phyloP scores from a whole-genome alignment of 2,113 vertebrate species.

The Peromyscus leucopus region DNA sequence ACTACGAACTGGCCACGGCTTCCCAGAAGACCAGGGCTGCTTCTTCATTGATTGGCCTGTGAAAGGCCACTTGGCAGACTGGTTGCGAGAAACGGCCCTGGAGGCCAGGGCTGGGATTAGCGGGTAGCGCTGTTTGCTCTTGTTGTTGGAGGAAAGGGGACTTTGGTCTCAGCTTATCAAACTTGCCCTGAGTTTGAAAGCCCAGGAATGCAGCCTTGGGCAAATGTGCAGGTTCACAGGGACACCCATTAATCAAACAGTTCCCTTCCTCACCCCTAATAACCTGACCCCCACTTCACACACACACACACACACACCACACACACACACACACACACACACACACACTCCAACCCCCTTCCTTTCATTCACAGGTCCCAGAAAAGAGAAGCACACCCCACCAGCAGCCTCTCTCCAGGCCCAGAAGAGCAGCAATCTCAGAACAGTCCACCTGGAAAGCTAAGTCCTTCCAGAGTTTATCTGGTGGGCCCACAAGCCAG shows the following conservation, averaged over 20 bases:
- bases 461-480: neutral
- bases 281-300: constrained; percentile 49
- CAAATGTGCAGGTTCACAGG: constrained; percentile 90
- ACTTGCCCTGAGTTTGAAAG: constrained; percentile 83
- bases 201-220: constrained; percentile 89
- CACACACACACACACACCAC: neutral
- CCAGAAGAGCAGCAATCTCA: neutral
- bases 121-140: constrained; percentile 90
- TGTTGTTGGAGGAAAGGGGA: constrained; percentile 86
- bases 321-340: neutral
- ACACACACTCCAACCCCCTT: neutral
- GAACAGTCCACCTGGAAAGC: neutral
- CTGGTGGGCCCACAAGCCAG: too few relatives aligned
- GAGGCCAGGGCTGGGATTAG: constrained; percentile 87
- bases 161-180: constrained; percentile 91
- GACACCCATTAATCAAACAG: constrained; percentile 88
- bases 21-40: constrained; percentile 4
- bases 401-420: neutral
- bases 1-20: neutral
- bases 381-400: neutral
- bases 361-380: neutral
- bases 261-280: constrained; percentile 82
- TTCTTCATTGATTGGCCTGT: constrained; percentile 87
- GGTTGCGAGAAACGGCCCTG: constrained; percentile 88
- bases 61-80: constrained; percentile 84